Conservation (phyloP, 2,113 vertebrate species). For the Lophius piscatorius region DNA sequence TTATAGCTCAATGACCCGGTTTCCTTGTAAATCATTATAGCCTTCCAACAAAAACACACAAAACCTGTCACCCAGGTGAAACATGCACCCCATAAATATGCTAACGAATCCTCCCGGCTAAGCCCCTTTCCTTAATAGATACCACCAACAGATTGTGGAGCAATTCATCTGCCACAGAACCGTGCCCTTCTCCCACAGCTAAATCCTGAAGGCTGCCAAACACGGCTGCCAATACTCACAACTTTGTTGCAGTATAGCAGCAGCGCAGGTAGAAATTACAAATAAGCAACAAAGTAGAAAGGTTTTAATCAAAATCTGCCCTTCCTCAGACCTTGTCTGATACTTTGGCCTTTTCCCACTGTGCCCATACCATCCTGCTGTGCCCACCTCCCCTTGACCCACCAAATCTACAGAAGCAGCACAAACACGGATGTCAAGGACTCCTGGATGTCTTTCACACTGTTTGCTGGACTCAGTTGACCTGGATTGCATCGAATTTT, state of each 20-base stretch:
- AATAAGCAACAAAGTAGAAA: conserved; percentile 57
- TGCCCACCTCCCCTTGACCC: conserved; percentile 69
- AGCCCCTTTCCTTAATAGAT: conserved; percentile 19
- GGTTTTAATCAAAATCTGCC: conserved; percentile 63
- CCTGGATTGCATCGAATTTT: conserved; percentile 23
- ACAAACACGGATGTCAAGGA: conserved; percentile 64
- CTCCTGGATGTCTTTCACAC: conserved; percentile 58
- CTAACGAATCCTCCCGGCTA: neutral
- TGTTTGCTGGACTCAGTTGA: conserved; percentile 30
- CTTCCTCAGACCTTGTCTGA: conserved; percentile 60
- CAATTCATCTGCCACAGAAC: conserved; percentile 18
- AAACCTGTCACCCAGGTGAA: conserved; percentile 9
- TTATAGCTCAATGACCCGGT: conserved; percentile 16
- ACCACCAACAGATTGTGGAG: conserved; percentile 12
- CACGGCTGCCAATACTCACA: conserved; percentile 36
- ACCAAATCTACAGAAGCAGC: conserved; percentile 65
- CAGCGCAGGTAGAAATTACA: conserved; percentile 40
- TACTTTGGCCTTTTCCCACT: conserved; percentile 57
- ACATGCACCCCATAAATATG: conserved; percentile 1
- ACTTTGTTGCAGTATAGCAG: conserved; percentile 45
- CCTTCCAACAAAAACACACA: neutral
- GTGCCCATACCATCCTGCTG: conserved; percentile 62
- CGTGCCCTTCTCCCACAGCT: conserved; percentile 40
- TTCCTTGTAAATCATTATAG: conserved; percentile 15
- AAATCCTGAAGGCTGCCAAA: conserved; percentile 15